Evolutionary conservation across 2,888 invertebrate genomes (phyloP), one percentile per base, ranked within the genome.

Genomic region (Deilephila elpenor): DNA sequence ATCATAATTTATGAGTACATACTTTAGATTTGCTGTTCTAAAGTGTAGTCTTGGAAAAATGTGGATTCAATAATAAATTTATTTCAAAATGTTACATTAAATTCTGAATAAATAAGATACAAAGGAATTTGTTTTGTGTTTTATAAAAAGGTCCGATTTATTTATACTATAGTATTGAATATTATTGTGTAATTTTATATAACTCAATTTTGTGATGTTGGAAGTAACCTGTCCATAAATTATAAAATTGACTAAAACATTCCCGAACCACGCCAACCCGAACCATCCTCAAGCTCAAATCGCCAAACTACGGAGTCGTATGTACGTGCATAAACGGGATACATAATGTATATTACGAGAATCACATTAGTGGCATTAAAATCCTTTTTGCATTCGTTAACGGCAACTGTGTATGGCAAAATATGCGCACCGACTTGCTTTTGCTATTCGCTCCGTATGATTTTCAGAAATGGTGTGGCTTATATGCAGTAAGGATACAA

Each of bases 391-490:
- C 92, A 93, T 94, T 93, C 92, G 90, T 93, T 92, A 92, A 88
- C 83, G 75, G 86, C 77, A 78, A 77, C 94, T 93, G 80, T 83
- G 89, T 93, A 94, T 86, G 94, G 94, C 87, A 92, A 94, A 93
- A 93, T 93, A 94, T 94, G 94, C 86, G 91, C 86, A 83, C 86
- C 83, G 82, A 91, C 92, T 89, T 78, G 91, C 87, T 90, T 85
- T 84, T 86, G 88, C 89, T 86, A 86, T 87, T 83, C 89, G 90
- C 91, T 90, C 93, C 93, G 94, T 93, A 93, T 94, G 94, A 94
- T 94, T 94, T 93, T 94, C 94, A 94, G 94, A 94, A 94, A 93
- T 91, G 94, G 93, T 84, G 87, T 85, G 84, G 88, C 89, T 87
- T 93, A 94, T 92, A 91, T 84, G 88, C 88, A 88, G 87, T 87